A percentile compares a stretch with the other conserved stretches of the same genome.
phyloP scores from a whole-genome alignment of 2,797 vertebrate species.

The Sebastolobus alascanus region DNA sequence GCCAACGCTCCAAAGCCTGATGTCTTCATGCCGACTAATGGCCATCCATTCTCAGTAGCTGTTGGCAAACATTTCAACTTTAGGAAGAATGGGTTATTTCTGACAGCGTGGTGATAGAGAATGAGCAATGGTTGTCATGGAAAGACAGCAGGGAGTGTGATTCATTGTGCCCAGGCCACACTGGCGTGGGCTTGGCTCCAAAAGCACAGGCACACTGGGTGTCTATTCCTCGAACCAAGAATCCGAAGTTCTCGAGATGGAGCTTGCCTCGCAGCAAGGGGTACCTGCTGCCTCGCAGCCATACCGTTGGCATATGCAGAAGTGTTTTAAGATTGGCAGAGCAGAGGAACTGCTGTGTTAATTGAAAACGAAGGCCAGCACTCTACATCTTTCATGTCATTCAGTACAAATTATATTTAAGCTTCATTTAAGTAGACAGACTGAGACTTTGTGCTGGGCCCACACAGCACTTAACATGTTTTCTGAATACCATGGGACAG shows the following conservation, averaged over 20 bases:
- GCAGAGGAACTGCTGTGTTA: background rate
- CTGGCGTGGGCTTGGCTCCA: conserved; percentile 26
- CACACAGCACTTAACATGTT: conserved; percentile 19
- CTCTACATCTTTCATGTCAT: conserved; percentile 13
- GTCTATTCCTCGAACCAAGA: conserved; percentile 12
- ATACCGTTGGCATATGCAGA: background rate
- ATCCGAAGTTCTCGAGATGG: conserved; percentile 1
- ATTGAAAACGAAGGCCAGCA: conserved; percentile 13
- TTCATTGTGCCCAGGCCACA: conserved; percentile 42
- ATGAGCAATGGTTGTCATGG: conserved; percentile 64
- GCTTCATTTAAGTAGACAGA: conserved; percentile 30
- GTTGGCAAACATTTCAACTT: conserved; percentile 57
- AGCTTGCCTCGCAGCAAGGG: background rate
- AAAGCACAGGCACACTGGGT: background rate
- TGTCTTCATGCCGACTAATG: conserved; percentile 59
- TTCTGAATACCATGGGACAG: background rate
- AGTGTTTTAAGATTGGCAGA: background rate
- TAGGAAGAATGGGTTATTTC: conserved; percentile 48
- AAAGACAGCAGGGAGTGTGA: conserved; percentile 57
- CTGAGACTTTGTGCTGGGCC: background rate
- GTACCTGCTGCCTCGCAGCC: background rate
- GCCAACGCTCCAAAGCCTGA: conserved; percentile 38
- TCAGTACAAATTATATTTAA: conserved; percentile 29
- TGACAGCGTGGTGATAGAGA: conserved; percentile 42
- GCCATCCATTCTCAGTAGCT: conserved; percentile 36